Base-by-base conservation (phyloP, 2,888 invertebrate species). In the Phyto melanocephala region DNA sequence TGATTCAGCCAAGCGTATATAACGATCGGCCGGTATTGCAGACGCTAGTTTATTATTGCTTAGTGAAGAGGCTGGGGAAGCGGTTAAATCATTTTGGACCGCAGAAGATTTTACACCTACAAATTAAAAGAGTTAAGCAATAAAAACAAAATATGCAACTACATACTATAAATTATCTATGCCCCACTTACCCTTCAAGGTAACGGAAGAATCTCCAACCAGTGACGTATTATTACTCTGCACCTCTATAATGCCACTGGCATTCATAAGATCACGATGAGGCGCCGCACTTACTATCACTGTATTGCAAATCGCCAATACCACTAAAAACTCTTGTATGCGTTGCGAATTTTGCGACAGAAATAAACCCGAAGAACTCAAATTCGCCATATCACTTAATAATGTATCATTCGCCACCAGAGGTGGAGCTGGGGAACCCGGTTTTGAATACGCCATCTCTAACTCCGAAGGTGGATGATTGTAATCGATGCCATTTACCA, bases 251-350 rank as follows among this genome's bases (percentile, higher is more conserved):
- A 93, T 89, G 24, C 94, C 94, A 89, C 94, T 95, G 70, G 95
- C 93, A 89, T 95, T 94, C 94, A 96, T 95, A 40, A 90, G 87
- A 89, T 94, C 94, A 47, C 93, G 92, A 90, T 94, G 94, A 7
- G 98, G 97, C 89, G 96, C 95, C 63, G 94, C 93, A 85, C 97
- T 96, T 67, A 99, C 98, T 70, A 99, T 96, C 7, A 99, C 99
- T 0, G 99, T 99, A 92, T 99, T 99, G 91, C 99, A 99, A 80
- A 98, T 94, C 15, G 99, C 96, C 90, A 99, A 92, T 24, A 98
- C 94, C 80, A 98, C 90, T 84, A 99, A 94, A 91, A 99, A 99
- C 90, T 97, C 97, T 87, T 95, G 95, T 37, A 97, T 94, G 88
- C 95, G 93, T 86, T 95, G 95, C 5, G 95, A 93, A 86, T 96